Base-by-base conservation (phyloP, 2,888 invertebrate genomes). In the Lasioglossum calceatum region DNA sequence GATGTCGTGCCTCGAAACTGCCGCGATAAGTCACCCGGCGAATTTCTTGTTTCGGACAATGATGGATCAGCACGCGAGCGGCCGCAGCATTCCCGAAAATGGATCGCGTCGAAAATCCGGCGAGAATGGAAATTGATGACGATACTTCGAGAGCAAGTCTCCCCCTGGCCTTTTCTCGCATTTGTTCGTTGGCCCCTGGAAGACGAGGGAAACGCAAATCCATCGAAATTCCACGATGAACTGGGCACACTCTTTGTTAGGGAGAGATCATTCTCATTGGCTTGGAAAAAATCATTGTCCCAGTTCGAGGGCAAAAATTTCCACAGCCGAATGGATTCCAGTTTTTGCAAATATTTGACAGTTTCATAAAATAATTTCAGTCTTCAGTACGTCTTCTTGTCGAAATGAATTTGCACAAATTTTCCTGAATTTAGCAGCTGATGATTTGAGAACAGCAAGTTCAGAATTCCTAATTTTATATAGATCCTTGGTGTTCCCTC, bases 1-100 rank as follows among this genome's bases (percentile, higher is more conserved):
- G 83, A 75, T 54, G 74, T 70, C 79, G 74, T 74, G 81, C 77
- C 77, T 79, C n/a, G 74, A 88, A 88, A 88, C 83, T 61, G 58
- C 47, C 42, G 71, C 78, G 78, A 79, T 78, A 82, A 84, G 75
- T 84, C 84, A 81, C 47, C 70, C 50, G n/a, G 23, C 10, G 77
- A 77, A 84, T 81, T 84, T 84, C 84, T 77, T 73, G 77, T 77
- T 67, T 61, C 84, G 47, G 70, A 78, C 81, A 81, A 77, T 75
- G 84, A 84, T 39, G 77, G 77, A 84, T 84, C 72, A 27, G 61
- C 23, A 14, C 36, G 39, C 70, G 44, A 32, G n/a, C 27, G 50
- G 27, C 23, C 67, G 70, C 70, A 58, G n/a, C 44, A 39, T 74
- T 67, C 32, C 32, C 39, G 32, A 23, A 71, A 47, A 76, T 44